A percentile compares a stretch with the other conserved stretches of the same genome.
Conservation (phyloP, 2,113 vertebrate genomes). For the Pyrgilauda ruficollis region DNA sequence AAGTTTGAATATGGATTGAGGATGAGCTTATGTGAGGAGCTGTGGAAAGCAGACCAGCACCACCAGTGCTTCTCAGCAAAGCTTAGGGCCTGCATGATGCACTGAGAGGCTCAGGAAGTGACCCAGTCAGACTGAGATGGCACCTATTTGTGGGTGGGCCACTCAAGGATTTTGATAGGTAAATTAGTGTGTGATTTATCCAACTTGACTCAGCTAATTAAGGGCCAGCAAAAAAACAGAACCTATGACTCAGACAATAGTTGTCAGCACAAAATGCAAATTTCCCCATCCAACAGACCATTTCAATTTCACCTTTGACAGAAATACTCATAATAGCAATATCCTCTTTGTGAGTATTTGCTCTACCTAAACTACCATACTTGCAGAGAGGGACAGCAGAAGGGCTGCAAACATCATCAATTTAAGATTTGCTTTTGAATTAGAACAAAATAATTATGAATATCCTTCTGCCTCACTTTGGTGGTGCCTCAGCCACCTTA, state of each 20-base stretch:
- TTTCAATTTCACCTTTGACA: background rate
- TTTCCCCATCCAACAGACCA: background rate
- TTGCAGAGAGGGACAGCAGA: background rate
- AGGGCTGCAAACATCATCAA: background rate
- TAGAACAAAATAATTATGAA: background rate
- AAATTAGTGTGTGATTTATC: background rate
- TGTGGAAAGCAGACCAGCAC: background rate
- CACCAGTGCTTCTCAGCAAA: background rate
- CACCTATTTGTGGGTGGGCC: background rate
- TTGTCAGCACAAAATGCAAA: background rate
- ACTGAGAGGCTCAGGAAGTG: background rate
- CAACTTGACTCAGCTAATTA: background rate
- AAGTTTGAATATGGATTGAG: rapidly evolving
- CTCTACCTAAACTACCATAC: background rate
- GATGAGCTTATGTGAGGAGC: background rate
- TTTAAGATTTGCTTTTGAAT: background rate
- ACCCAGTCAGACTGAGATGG: background rate
- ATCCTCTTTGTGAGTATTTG: background rate
- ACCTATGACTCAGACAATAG: background rate
- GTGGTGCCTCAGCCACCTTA: rapidly evolving
- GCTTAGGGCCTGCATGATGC: background rate
- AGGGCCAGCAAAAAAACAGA: background rate
- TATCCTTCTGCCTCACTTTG: background rate
- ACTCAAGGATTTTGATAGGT: background rate
- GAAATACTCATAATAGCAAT: background rate